These are phyloP conservation scores for Notospermus geniculatus DNA, from an alignment of 1,140 invertebrate species.

Conservation along the genomic window DNA sequence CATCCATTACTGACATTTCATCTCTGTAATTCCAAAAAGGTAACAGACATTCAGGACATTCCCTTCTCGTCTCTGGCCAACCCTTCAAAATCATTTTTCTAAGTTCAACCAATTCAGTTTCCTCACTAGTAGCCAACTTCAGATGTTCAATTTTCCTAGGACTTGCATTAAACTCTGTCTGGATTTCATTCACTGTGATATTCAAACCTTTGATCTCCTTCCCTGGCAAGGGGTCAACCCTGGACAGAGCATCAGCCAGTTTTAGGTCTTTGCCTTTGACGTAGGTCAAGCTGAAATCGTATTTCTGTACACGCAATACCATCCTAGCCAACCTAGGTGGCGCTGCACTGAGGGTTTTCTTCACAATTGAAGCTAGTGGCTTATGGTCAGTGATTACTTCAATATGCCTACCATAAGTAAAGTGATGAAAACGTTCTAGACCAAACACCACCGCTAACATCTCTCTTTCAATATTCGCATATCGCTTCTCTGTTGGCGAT, in stretches of 20 bases:
- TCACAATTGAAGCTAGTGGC: conserved; percentile 23
- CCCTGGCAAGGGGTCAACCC: too few species aligned
- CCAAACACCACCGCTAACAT: conserved; percentile 57
- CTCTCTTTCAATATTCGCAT: conserved; percentile 58
- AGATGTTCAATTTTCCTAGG: too few species aligned
- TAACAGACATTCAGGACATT: too few species aligned
- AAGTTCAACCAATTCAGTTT: too few species aligned
- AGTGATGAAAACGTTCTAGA: conserved; percentile 49
- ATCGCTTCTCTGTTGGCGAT: conserved; percentile 53
- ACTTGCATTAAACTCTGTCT: too few species aligned
- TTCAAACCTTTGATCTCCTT: too few species aligned
- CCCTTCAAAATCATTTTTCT: too few species aligned
- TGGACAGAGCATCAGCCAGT: too few species aligned
- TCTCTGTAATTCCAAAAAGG: conserved; percentile 45
- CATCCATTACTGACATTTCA: conserved; percentile 42
- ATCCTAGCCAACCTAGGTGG: conserved; percentile 19
- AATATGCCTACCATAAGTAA: conserved; percentile 36
- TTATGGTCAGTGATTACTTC: conserved; percentile 22
- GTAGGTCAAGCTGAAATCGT: conserved; percentile 43
- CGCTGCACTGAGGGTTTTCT: conserved; percentile 19
- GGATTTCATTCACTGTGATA: too few species aligned
- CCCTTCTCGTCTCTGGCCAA: too few species aligned
- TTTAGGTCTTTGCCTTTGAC: conserved; percentile 44
- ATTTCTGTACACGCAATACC: conserved; percentile 47
- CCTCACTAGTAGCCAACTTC: too few species aligned